These are phyloP conservation scores for Acanthochromis polyacanthus DNA, from an alignment of 2,113 vertebrate genomes.

Conservation along the genomic window DNA sequence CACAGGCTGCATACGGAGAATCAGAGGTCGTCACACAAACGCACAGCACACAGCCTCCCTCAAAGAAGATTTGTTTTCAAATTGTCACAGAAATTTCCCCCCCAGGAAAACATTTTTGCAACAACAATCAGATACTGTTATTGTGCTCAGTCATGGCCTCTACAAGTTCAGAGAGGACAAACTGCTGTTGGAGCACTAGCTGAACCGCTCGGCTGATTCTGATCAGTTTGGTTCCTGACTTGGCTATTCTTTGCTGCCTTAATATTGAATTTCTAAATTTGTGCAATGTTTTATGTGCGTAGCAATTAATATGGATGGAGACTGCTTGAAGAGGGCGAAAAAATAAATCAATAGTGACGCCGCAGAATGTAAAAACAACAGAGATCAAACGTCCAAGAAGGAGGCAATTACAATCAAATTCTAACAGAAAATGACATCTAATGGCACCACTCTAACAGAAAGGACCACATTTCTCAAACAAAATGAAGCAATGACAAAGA, in stretches of 20 bases:
- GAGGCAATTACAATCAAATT: conserved; percentile 7
- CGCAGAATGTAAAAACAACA: neutral
- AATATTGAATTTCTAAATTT: conserved; percentile 2
- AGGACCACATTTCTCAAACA: neutral
- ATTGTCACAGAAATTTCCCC: conserved; percentile 40
- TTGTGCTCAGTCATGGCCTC: conserved; percentile 13
- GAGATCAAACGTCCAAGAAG: conserved; percentile 1
- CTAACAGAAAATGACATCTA: neutral
- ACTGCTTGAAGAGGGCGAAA: neutral
- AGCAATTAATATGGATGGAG: neutral
- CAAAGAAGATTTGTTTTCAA: conserved; percentile 18
- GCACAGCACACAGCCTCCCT: neutral
- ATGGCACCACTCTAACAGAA: neutral
- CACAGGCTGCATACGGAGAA: neutral
- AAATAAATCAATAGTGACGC: neutral
- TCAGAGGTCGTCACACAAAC: neutral
- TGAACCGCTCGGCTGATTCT: conserved; percentile 50
- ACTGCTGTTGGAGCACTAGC: conserved; percentile 3
- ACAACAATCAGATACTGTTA: conserved; percentile 41
- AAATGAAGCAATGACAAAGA: conserved; percentile 34
- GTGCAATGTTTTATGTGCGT: conserved; percentile 12
- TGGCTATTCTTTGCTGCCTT: conserved; percentile 14
- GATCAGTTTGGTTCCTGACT: conserved; percentile 30
- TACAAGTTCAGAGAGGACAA: conserved; percentile 44
- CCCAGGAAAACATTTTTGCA: conserved; percentile 22